Conservation (phyloP, 1,140 invertebrate species). For the Scylla paramamosain region DNA sequence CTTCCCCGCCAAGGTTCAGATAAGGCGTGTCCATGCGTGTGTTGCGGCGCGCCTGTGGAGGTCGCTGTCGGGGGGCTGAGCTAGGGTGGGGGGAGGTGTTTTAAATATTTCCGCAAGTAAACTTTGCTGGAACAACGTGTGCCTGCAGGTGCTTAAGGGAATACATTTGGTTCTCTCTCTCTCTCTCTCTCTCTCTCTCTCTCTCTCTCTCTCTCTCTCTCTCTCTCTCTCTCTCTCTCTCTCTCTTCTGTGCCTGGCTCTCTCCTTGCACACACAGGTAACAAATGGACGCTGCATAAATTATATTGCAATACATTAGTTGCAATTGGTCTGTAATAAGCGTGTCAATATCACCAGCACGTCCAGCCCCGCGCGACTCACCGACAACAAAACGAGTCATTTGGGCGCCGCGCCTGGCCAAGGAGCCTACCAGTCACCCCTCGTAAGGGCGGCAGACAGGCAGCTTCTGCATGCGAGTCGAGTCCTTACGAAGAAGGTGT, state of each 20-base stretch:
- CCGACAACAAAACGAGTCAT: slow-evolving; percentile 60
- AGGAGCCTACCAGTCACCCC: background rate
- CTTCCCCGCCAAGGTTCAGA: background rate
- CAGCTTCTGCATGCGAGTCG: background rate
- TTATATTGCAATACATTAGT: slow-evolving; percentile 74
- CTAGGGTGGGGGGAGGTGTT: background rate
- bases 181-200: slow-evolving; percentile 43
- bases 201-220: slow-evolving; percentile 45
- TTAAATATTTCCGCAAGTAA: background rate
- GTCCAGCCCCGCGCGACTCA: slow-evolving; percentile 45
- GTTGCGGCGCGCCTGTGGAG: background rate
- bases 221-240: slow-evolving; percentile 64
- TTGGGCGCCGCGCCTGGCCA: slow-evolving; percentile 1
- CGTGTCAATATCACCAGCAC: slow-evolving; percentile 73
- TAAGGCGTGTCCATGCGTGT: background rate
- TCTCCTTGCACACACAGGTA: slow-evolving; percentile 27
- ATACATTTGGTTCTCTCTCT: too few species aligned
- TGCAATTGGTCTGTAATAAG: slow-evolving; percentile 71
- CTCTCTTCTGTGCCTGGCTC: slow-evolving; percentile 45
- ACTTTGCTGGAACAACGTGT: background rate
- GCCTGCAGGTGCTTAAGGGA: background rate
- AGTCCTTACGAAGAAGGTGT: background rate
- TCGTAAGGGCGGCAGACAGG: slow-evolving; percentile 31
- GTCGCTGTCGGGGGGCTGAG: background rate
- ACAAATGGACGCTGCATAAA: slow-evolving; percentile 68